Percentiles rank a stretch among this genome's conserved stretches.
These are phyloP conservation scores for Crocidura indochinensis DNA, from an alignment of 2,797 vertebrate genomes.

Conservation along the genomic window DNA sequence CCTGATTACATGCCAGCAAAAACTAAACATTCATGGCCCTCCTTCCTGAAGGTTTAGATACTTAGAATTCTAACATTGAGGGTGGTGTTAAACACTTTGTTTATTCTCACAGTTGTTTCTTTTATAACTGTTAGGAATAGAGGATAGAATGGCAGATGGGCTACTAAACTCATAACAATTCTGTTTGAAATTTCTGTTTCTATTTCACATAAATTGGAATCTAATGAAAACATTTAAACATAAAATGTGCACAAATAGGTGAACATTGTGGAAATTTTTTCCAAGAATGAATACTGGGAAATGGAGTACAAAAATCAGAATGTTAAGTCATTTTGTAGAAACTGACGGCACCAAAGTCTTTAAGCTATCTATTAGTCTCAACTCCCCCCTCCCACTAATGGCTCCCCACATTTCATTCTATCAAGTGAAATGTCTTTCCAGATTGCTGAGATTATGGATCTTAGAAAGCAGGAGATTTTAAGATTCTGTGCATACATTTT, in stretches of 20 bases:
- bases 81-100: constrained; percentile 42
- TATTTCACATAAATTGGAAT: constrained; percentile 75
- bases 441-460: constrained; percentile 49
- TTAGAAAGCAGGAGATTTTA: constrained; percentile 54
- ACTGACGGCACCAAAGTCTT: background rate
- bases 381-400: background rate
- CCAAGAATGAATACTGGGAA: constrained; percentile 56
- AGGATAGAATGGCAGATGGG: constrained; percentile 72
- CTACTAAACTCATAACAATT: constrained; percentile 71
- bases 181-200: constrained; percentile 67
- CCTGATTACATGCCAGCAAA: constrained; percentile 50
- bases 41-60: constrained; percentile 30
- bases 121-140: constrained; percentile 66
- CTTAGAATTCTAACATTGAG: constrained; percentile 60
- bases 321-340: constrained; percentile 35
- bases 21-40: constrained; percentile 12
- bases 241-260: constrained; percentile 65
- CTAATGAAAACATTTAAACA: constrained; percentile 81
- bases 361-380: background rate
- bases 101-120: constrained; percentile 69
- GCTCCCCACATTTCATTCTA: constrained; percentile 45
- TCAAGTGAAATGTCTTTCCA: constrained; percentile 55
- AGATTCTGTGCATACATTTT: constrained; percentile 44
- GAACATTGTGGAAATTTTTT: constrained; percentile 45
- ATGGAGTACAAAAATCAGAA: constrained; percentile 42